Conservation (phyloP, 92 coral and sea anemone genomes). For the Porites divaricata region DNA sequence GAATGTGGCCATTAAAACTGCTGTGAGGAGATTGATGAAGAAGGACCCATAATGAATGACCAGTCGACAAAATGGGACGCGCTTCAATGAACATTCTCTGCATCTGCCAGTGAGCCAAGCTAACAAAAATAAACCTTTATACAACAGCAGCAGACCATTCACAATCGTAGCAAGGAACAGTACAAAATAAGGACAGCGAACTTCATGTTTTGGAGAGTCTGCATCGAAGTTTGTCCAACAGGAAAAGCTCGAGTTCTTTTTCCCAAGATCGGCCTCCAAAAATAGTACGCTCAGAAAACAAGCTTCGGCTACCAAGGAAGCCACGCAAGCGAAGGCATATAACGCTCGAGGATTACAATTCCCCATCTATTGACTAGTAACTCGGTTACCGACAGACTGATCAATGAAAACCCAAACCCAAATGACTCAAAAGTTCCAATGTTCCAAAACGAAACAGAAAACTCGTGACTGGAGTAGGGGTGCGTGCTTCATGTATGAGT, state of each 20-base stretch:
- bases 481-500: background rate
- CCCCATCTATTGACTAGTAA: constrained; percentile 10
- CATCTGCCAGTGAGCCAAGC: constrained; percentile 13
- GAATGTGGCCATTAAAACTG: constrained; percentile 11
- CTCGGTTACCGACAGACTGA: background rate
- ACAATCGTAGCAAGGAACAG: constrained; percentile 35
- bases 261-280: constrained; percentile 25
- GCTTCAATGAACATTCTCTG: constrained; percentile 21
- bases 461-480: background rate
- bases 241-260: background rate
- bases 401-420: background rate
- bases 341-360: constrained; percentile 50
- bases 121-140: constrained; percentile 10
- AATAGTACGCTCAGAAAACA: constrained; percentile 26
- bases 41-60: constrained; percentile 31
- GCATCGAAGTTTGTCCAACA: constrained; percentile 36
- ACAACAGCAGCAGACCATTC: constrained; percentile 28
- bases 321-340: constrained; percentile 13
- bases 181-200: constrained; percentile 33
- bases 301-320: constrained; percentile 18
- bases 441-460: no score
- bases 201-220: background rate
- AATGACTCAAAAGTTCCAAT: background rate
- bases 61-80: constrained; percentile 26
- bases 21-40: constrained; percentile 1